Percentiles rank a stretch among this genome's conserved stretches.
Evolutionary conservation across 2,797 vertebrate genomes (phyloP).

Genomic region (Otolemur crassicaudatus): DNA sequence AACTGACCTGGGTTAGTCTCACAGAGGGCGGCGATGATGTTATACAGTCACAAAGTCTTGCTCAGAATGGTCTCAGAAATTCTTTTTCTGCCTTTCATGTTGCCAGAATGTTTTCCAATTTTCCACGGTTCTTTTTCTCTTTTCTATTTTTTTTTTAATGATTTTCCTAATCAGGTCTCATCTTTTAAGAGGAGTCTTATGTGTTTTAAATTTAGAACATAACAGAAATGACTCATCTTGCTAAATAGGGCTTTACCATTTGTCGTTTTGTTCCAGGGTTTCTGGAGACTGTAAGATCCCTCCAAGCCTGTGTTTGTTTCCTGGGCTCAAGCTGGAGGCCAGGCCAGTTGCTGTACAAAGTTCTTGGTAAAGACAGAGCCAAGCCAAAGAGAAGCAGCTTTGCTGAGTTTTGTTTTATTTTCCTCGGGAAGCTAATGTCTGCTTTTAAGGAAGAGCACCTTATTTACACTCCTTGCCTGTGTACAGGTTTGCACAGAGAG

Average conservation of each 20-base stretch:
- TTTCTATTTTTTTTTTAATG: not conserved
- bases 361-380: not conserved
- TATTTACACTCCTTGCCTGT: not conserved
- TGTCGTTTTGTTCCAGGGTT: not conserved
- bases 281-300: not conserved
- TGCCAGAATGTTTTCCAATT: not conserved
- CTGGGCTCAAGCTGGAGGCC: not conserved
- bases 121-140: slow-evolving; percentile 17
- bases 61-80: not conserved
- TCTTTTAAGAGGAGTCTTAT: not conserved
- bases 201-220: not conserved
- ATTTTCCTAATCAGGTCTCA: not conserved
- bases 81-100: not conserved
- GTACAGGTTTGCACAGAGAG: not conserved
- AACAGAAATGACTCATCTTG: not conserved
- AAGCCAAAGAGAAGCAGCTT: not conserved
- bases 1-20: not conserved
- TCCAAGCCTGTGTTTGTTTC: not conserved
- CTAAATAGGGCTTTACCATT: not conserved
- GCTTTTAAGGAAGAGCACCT: not conserved
- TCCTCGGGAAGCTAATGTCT: not conserved
- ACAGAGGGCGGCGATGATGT: not conserved
- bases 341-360: not conserved
- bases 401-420: not conserved
- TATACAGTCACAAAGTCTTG: not conserved